phyloP scores from a whole-genome alignment of 1,140 invertebrate species.

The Polypedilum pembai region DNA sequence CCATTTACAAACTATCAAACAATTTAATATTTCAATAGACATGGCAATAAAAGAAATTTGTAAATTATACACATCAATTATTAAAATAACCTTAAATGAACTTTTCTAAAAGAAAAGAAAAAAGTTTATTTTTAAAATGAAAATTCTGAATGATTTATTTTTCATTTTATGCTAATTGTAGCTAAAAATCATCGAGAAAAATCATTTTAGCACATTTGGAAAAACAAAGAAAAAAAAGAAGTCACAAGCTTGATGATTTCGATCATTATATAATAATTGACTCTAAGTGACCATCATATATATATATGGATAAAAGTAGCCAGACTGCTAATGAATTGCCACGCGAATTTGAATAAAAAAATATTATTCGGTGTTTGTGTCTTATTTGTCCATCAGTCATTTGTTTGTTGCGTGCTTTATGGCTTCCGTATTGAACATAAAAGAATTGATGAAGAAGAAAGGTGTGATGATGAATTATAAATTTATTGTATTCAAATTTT shows the following conservation, averaged over 20 bases:
- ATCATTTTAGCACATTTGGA: not conserved
- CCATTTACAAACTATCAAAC: too few species aligned
- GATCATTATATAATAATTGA: not conserved
- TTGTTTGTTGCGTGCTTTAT: slow-evolving; percentile 7
- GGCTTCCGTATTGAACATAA: not conserved
- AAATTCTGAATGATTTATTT: too few species aligned
- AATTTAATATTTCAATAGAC: too few species aligned
- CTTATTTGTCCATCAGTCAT: not conserved
- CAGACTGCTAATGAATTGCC: not conserved
- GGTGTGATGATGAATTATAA: not conserved
- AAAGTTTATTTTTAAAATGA: too few species aligned
- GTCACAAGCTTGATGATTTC: not conserved
- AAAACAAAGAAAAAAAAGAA: not conserved
- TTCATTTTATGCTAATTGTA: too few species aligned
- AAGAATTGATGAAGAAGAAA: not conserved
- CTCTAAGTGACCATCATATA: not conserved
- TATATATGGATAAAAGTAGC: not conserved
- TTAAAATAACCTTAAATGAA: too few species aligned
- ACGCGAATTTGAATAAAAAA: slow-evolving; percentile 17
- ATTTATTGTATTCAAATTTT: not conserved
- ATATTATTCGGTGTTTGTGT: not conserved
- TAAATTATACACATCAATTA: too few species aligned
- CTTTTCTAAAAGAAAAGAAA: too few species aligned
- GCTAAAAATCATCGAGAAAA: not conserved
- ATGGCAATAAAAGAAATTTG: too few species aligned